Percentiles rank a stretch among this genome's conserved stretches.
These are phyloP conservation scores for Psittacula derbiana DNA, from an alignment of 2,797 vertebrate genomes.

Conservation along the genomic window DNA sequence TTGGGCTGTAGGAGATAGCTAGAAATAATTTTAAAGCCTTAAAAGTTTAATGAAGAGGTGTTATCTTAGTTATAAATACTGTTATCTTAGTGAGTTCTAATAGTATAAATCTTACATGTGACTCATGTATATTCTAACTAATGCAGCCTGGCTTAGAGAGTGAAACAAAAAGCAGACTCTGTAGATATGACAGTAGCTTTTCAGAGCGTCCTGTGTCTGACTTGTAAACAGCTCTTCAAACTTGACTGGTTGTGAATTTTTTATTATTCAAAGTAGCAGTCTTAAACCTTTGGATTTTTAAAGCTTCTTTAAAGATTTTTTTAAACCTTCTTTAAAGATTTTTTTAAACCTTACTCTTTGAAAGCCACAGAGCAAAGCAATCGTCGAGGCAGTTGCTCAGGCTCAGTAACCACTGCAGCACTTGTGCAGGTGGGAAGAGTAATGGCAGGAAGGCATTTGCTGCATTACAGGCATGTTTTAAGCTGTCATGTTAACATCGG, in stretches of 20 bases:
- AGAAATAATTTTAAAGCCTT: neutral
- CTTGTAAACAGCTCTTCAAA: neutral
- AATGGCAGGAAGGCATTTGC: neutral
- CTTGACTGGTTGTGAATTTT: neutral
- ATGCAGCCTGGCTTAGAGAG: neutral
- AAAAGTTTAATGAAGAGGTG: neutral
- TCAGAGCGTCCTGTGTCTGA: neutral
- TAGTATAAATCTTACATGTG: neutral
- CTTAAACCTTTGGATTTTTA: neutral
- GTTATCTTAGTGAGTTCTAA: neutral
- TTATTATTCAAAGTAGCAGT: neutral
- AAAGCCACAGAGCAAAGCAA: neutral
- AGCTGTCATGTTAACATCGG: neutral
- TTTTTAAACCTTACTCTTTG: neutral
- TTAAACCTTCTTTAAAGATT: neutral
- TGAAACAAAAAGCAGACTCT: neutral
- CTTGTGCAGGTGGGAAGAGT: neutral
- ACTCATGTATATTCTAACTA: neutral
- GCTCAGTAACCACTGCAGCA: neutral
- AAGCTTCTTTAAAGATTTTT: neutral
- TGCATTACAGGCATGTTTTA: neutral
- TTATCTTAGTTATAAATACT: neutral
- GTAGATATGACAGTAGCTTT: neutral
- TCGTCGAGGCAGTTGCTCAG: fast-evolving
- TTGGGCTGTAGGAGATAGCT: neutral